phyloP scores from a whole-genome alignment of 2,797 vertebrate species.

The Rhinatrema bivittatum region DNA sequence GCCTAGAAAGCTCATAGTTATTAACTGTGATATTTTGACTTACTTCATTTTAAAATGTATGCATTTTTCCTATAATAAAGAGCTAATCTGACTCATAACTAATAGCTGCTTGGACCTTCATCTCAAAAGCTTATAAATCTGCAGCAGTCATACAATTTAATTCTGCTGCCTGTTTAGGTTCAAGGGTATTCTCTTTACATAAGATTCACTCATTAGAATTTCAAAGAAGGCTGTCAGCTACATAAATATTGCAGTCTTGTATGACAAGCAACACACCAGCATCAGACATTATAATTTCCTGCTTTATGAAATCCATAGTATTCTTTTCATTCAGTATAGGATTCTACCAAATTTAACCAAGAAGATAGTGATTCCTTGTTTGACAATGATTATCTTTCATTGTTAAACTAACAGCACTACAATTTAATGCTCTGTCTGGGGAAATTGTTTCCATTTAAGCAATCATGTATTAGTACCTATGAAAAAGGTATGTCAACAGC shows the following conservation, averaged over 20 bases:
- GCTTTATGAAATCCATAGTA: neutral
- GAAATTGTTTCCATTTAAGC: neutral
- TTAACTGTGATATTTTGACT: neutral
- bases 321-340: no score
- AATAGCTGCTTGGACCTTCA: neutral
- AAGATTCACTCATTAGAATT: neutral
- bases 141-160: neutral
- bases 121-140: neutral
- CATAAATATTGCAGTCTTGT: neutral
- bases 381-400: neutral
- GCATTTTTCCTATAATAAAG: neutral
- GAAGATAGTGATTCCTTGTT: neutral
- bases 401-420: neutral
- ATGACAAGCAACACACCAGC: neutral
- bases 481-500: no score
- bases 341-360: neutral
- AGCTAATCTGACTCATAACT: neutral
- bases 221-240: neutral
- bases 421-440: neutral
- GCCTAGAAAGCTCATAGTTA: neutral
- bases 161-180: neutral
- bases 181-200: neutral
- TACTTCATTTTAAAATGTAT: neutral
- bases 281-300: neutral
- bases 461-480: neutral